Evolutionary conservation across 92 coral and sea anemone species (phyloP).

Genomic region (Palythoa caribaeorum): DNA sequence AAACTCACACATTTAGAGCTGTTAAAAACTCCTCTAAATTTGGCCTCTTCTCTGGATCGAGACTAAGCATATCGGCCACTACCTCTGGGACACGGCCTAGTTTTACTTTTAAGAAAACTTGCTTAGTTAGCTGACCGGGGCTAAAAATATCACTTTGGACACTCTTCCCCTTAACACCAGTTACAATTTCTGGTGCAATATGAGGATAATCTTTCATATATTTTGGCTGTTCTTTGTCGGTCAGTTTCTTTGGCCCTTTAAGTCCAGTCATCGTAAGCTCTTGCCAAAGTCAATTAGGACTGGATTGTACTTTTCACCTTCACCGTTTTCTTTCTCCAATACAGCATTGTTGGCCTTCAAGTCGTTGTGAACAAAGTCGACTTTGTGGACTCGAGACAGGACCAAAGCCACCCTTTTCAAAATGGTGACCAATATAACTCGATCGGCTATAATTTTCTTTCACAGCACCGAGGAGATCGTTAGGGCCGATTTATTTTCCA

Average conservation of each 20-base stretch:
- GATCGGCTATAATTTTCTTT: background rate
- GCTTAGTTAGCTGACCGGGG: background rate
- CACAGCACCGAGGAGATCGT: slow-evolving; percentile 14
- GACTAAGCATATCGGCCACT: background rate
- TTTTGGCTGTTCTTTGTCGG: background rate
- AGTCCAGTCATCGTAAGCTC: no score
- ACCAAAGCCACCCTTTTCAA: slow-evolving; percentile 8
- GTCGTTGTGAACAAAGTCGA: slow-evolving; percentile 11
- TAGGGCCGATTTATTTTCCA: background rate
- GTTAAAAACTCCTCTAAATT: background rate
- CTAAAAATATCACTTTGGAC: slow-evolving; percentile 32
- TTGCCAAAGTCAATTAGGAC: slow-evolving; percentile 26
- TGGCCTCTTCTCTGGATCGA: slow-evolving; percentile 9
- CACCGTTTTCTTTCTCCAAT: slow-evolving; percentile 22
- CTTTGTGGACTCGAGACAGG: slow-evolving; percentile 3
- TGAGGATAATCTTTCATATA: background rate
- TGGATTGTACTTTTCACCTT: background rate
- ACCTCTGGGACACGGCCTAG: slow-evolving; percentile 6
- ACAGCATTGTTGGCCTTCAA: slow-evolving; percentile 11
- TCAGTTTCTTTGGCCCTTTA: background rate
- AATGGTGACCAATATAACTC: background rate
- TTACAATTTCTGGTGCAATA: background rate
- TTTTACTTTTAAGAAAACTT: background rate
- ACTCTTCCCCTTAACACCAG: slow-evolving; percentile 2
- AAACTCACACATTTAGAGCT: no score